Evolutionary conservation across 2,797 vertebrate species (phyloP).

Genomic region (Lacerta viridis): DNA sequence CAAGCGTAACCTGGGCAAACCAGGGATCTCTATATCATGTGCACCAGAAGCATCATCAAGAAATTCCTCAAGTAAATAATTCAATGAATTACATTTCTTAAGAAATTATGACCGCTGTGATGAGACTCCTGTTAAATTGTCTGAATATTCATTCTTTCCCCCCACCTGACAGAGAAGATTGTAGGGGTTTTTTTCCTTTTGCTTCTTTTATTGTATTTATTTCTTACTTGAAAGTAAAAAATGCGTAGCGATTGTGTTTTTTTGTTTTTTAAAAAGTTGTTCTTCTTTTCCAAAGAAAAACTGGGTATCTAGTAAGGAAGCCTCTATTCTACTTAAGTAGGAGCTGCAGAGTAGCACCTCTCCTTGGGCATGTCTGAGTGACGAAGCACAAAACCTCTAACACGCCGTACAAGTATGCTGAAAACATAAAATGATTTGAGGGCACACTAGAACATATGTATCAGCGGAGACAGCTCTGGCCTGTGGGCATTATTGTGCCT

Average conservation of each 20-base stretch:
- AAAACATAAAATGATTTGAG: not conserved
- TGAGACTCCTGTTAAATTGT: not conserved
- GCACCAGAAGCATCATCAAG: not conserved
- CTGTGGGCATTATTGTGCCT: too few species aligned
- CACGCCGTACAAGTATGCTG: not conserved
- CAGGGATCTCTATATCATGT: not conserved
- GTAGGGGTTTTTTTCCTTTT: not conserved
- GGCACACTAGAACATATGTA: not conserved
- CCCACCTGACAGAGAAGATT: not conserved
- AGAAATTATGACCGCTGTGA: not conserved
- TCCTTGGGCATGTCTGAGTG: slow-evolving; percentile 8
- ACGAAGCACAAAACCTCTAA: not conserved
- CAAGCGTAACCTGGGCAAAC: not conserved
- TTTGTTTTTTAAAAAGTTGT: not conserved
- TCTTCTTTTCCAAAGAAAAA: not conserved
- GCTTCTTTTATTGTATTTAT: not conserved
- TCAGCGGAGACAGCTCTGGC: too few species aligned
- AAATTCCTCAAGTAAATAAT: not conserved
- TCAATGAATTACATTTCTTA: not conserved
- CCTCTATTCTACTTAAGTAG: not conserved
- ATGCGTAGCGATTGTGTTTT: not conserved
- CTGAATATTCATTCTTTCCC: not conserved
- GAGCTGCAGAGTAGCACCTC: not conserved
- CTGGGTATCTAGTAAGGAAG: not conserved
- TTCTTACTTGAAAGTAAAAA: not conserved